phyloP scores from a whole-genome alignment of 2,113 vertebrate genomes.

The Abramis brama region DNA sequence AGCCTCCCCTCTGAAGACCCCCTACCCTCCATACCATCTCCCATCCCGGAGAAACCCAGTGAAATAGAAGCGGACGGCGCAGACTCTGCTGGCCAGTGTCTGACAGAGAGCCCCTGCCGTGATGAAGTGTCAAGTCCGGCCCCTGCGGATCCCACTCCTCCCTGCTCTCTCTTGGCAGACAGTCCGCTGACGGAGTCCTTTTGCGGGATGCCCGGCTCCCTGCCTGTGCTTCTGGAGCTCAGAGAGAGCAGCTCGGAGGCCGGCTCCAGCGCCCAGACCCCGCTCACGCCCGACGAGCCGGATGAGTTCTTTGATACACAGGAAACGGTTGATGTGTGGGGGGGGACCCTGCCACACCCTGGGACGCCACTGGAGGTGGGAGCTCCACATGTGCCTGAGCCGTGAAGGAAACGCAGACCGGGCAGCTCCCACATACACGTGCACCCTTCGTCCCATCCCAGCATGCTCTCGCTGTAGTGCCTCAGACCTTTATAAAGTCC shows the following conservation, averaged over 20 bases:
- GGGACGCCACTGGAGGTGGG: constrained; percentile 62
- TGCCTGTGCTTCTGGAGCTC: constrained; percentile 77
- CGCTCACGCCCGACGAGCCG: constrained; percentile 72
- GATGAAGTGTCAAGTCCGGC: not conserved
- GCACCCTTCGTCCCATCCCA: not conserved
- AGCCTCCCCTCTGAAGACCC: constrained; percentile 3
- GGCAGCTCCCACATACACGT: not conserved
- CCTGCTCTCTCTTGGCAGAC: constrained; percentile 62
- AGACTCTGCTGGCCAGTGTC: constrained; percentile 5
- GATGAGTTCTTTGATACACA: constrained; percentile 79
- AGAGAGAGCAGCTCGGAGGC: constrained; percentile 80
- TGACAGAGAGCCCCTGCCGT: not conserved
- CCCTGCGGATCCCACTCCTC: constrained; percentile 2
- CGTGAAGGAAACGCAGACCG: constrained; percentile 40
- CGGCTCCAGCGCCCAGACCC: constrained; percentile 75
- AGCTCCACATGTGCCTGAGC: constrained; percentile 61
- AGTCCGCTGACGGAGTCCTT: constrained; percentile 68
- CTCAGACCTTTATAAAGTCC: constrained; percentile 18
- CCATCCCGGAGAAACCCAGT: constrained; percentile 55
- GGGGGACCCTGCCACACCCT: constrained; percentile 51
- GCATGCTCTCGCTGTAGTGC: constrained; percentile 37
- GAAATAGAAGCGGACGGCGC: constrained; percentile 59
- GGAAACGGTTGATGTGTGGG: constrained; percentile 74
- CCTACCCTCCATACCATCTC: constrained; percentile 43
- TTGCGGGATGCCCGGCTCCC: constrained; percentile 65